Percentiles rank a stretch among this genome's conserved stretches.
Conservation (phyloP, 2,888 invertebrate genomes). For the Pantelozetes paolii region DNA sequence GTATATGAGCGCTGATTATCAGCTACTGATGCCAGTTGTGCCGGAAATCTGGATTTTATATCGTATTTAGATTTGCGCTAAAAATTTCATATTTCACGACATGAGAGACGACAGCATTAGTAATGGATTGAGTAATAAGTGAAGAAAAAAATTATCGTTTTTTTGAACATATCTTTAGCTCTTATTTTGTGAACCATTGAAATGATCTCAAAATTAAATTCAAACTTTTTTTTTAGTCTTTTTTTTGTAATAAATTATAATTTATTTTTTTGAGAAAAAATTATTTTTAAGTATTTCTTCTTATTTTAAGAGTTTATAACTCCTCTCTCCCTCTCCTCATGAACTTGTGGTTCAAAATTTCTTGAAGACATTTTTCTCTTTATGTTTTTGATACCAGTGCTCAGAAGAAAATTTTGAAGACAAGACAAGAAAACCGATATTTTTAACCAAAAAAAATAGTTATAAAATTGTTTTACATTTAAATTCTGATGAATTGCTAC, state of each 20-base stretch:
- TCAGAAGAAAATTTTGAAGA: too few relatives aligned
- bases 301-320: too few relatives aligned
- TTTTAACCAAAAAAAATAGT: neutral
- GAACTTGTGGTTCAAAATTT: too few relatives aligned
- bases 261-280: too few relatives aligned
- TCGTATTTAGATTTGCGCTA: neutral
- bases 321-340: too few relatives aligned
- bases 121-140: neutral
- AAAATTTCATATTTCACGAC: conserved; percentile 32
- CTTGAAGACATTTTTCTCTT: too few relatives aligned
- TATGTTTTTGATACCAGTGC: too few relatives aligned
- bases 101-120: neutral
- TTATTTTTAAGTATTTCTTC: too few relatives aligned
- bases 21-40: conserved; percentile 11
- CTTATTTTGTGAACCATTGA: neutral
- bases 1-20: neutral
- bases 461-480: neutral
- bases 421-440: too few relatives aligned
- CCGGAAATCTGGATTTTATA: conserved; percentile 30
- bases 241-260: too few relatives aligned
- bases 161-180: neutral
- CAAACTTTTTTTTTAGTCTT: too few relatives aligned
- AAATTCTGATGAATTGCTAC: conserved; percentile 35
- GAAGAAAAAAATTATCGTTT: neutral
- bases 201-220: too few relatives aligned